Conservation (phyloP, 2,797 vertebrate species). For the Eulemur mongoz region DNA sequence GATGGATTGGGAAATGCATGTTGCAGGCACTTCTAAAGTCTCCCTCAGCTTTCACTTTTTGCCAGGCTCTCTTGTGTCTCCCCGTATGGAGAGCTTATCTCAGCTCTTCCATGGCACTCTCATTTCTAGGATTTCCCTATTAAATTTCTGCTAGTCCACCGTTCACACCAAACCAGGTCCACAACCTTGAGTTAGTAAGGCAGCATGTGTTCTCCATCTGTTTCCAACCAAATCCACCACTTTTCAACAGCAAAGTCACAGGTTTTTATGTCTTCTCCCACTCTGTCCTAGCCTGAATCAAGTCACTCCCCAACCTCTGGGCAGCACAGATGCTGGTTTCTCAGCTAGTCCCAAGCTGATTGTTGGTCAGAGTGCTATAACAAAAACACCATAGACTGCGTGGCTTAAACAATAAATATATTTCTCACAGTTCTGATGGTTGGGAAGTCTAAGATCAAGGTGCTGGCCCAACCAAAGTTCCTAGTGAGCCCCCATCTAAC, state of each 20-base stretch:
- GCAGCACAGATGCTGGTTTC: not conserved
- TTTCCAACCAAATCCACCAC: not conserved
- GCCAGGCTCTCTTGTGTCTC: not conserved
- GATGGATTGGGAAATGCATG: not conserved
- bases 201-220: not conserved
- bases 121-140: not conserved
- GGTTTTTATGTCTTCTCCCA: not conserved
- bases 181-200: not conserved
- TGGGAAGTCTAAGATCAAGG: not conserved
- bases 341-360: not conserved
- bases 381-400: not conserved
- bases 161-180: not conserved
- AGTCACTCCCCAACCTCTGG: not conserved
- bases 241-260: not conserved
- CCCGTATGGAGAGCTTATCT: not conserved
- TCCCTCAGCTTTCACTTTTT: not conserved
- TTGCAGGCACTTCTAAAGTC: not conserved
- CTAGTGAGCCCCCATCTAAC: not conserved
- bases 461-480: too few relatives aligned
- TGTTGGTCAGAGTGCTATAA: not conserved
- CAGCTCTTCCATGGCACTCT: not conserved
- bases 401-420: not conserved
- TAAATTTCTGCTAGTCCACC: not conserved
- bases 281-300: not conserved
- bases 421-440: not conserved